These are phyloP conservation scores for Origma solitaria DNA, from an alignment of 2,113 vertebrate genomes.

Conservation along the genomic window DNA sequence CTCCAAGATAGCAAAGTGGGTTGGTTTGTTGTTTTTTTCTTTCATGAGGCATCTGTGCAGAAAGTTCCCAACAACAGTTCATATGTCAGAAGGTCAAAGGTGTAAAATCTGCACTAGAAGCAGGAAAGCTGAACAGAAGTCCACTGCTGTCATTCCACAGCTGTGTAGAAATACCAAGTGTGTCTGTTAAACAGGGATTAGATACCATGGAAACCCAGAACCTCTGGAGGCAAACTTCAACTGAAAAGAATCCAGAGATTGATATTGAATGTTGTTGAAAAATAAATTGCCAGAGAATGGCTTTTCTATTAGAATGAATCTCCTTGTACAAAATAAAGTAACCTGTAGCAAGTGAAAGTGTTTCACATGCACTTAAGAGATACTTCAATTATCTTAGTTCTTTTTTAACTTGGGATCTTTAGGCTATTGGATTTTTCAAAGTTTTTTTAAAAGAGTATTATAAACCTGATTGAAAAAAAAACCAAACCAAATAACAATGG, in stretches of 20 bases:
- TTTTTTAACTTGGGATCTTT: not conserved
- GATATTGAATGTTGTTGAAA: not conserved
- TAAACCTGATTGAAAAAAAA: not conserved
- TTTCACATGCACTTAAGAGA: not conserved
- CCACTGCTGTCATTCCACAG: not conserved
- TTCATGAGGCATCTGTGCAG: not conserved
- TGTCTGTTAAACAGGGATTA: conserved; percentile 21
- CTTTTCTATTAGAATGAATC: not conserved
- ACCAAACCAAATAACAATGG: not conserved
- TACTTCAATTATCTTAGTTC: not conserved
- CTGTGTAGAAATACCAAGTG: conserved; percentile 16
- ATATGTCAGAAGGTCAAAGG: not conserved
- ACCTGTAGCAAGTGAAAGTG: not conserved
- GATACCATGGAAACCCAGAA: conserved; percentile 36
- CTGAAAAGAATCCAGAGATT: not conserved
- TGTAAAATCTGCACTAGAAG: not conserved
- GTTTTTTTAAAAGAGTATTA: not conserved
- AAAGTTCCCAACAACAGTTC: not conserved
- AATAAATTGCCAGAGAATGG: not conserved
- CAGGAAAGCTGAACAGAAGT: not conserved
- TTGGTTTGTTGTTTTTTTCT: not conserved
- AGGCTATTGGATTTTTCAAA: not conserved
- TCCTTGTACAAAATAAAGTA: not conserved
- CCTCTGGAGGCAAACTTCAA: conserved; percentile 1
- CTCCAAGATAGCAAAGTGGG: not conserved